A percentile compares a stretch with the other conserved stretches of the same genome.
phyloP scores from a whole-genome alignment of 92 coral and sea anemone genomes.

The Umimayanthus kanabou region DNA sequence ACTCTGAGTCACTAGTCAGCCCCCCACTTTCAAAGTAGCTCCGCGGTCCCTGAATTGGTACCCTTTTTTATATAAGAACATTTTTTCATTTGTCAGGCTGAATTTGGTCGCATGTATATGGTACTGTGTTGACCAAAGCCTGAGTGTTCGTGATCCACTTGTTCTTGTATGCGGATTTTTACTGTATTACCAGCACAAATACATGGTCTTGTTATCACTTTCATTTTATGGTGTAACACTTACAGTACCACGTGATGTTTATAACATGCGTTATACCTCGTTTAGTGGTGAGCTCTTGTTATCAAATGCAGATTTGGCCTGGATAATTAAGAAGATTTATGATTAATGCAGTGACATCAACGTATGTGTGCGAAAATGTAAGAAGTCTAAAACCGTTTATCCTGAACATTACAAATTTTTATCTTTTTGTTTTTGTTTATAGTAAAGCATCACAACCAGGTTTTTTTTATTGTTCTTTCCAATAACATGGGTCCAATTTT shows the following conservation, averaged over 20 bases:
- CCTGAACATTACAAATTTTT: no score
- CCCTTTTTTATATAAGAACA: no score
- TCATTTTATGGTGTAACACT: not conserved
- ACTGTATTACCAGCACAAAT: not conserved
- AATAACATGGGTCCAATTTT: not conserved
- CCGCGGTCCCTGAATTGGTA: no score
- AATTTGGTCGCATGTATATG: no score
- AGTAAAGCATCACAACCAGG: not conserved
- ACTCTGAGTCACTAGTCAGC: no score
- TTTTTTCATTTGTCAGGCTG: no score
- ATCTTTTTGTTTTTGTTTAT: not conserved
- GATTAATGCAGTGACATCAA: conserved; percentile 9
- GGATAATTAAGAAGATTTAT: conserved; percentile 32
- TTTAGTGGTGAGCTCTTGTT: conserved; percentile 81
- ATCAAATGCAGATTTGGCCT: conserved; percentile 83
- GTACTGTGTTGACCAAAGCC: no score
- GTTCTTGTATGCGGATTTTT: no score
- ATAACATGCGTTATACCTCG: conserved; percentile 62
- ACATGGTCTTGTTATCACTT: not conserved
- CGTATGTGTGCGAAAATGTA: not conserved
- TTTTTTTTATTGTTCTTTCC: no score
- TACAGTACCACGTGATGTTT: not conserved
- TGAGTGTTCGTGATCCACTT: no score
- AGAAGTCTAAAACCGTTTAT: not conserved
- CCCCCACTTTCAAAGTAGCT: no score